These are phyloP conservation scores for Endomychus coccineus DNA, from an alignment of 2,888 invertebrate genomes.

Conservation along the genomic window DNA sequence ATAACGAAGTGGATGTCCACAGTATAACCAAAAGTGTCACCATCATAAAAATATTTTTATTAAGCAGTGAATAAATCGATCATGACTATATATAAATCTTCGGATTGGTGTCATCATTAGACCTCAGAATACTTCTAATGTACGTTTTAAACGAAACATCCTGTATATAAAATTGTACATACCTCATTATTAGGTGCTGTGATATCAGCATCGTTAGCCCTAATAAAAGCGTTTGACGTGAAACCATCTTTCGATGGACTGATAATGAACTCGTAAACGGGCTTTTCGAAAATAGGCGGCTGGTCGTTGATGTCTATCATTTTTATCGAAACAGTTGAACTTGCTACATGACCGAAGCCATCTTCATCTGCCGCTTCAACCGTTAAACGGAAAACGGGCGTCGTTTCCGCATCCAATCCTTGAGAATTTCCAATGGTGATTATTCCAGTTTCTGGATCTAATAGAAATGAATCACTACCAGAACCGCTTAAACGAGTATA, in stretches of 20 bases:
- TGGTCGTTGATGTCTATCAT: slow-evolving; percentile 51
- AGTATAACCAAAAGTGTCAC: too few relatives aligned
- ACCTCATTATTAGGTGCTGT: slow-evolving; percentile 78
- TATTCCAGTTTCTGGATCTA: slow-evolving; percentile 71
- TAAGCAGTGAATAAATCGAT: too few relatives aligned
- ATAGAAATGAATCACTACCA: slow-evolving; percentile 67
- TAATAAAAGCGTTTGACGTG: slow-evolving; percentile 65
- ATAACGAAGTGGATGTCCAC: too few relatives aligned
- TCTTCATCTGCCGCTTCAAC: slow-evolving; percentile 86
- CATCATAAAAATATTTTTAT: too few relatives aligned
- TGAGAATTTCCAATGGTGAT: slow-evolving; percentile 72
- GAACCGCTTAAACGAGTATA: slow-evolving; percentile 34
- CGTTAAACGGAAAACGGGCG: slow-evolving; percentile 67
- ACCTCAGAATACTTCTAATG: too few relatives aligned
- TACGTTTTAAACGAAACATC: too few relatives aligned
- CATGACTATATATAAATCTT: too few relatives aligned
- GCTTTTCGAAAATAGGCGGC: slow-evolving; percentile 70
- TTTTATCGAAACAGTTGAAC: slow-evolving; percentile 65
- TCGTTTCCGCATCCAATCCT: slow-evolving; percentile 75
- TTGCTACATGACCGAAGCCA: slow-evolving; percentile 69
- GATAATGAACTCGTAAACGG: slow-evolving; percentile 72
- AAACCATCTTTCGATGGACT: slow-evolving; percentile 67
- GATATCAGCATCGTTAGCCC: slow-evolving; percentile 77
- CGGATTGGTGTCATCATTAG: too few relatives aligned
- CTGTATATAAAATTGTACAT: too few relatives aligned